Base-by-base conservation (phyloP, 2,797 vertebrate genomes). In the Pangasius macronema region DNA sequence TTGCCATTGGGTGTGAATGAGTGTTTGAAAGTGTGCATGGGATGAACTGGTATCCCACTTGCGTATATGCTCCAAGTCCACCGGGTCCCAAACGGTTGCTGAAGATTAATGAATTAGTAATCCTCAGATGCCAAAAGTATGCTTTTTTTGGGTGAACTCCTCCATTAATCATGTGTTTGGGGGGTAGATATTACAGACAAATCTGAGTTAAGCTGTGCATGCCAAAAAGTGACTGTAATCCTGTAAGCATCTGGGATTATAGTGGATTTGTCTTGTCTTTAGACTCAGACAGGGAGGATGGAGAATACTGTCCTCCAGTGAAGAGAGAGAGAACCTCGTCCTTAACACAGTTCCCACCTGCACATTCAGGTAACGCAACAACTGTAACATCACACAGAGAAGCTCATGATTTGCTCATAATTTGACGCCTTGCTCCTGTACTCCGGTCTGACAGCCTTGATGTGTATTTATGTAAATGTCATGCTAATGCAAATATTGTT, bases 221-320 rank as follows among this genome's bases (percentile, higher is more conserved):
- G 22, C 42, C 27, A 4, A 51, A 22, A 76, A n/a, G 1, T 7
- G 80, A 30, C n/a, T n/a, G 51, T 36, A 24, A 65, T 63, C 77
- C 33, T 7, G 3, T 30, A 20, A 57, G 11, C 42, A 16, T 82
- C 61, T 63, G 0, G 39, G n/a, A 9, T 84, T 73, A 59, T 67
- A 39, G 24, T 61, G 76, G 39, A 42, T 18, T 89, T 82, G 2
- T 88, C 55, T 88, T 24, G 75, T 22, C 88, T 93, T 13, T 91
- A 99, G 98, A 99, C 92, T 99, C 98, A 63, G 98, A 99, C 92
- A 96, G 95, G 93, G 98, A 99, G 59, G 98, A 99, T 92, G 97
- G 96, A 90, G 97, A 92, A 90, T 99, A 99, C 92, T 97, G 96
- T 89, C 98, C 98, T 86, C 98, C 97, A 42, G 94, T 97, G 75